These are phyloP conservation scores for Odiellus spinosus DNA, from an alignment of 2,888 invertebrate genomes.

Conservation along the genomic window DNA sequence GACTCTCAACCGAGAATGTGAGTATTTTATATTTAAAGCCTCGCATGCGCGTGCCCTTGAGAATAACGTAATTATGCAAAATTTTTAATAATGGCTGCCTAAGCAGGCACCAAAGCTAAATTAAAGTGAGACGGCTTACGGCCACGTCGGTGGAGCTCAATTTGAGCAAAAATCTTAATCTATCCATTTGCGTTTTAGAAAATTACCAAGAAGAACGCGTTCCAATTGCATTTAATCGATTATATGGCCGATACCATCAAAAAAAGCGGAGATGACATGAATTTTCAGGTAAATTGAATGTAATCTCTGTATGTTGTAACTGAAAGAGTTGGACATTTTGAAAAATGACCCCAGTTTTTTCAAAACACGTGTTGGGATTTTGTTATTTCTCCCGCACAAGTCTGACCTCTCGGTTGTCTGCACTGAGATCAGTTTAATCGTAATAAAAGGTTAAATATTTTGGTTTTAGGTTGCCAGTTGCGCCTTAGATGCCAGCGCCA, in stretches of 20 bases:
- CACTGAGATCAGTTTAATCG: too few species aligned
- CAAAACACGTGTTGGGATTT: too few species aligned
- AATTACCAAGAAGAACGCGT: constrained; percentile 75
- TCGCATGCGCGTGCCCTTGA: neutral
- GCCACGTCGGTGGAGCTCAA: neutral
- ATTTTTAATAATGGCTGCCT: too few species aligned
- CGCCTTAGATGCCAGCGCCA: constrained; percentile 69
- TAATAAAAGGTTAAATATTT: too few species aligned
- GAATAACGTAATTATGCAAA: too few species aligned
- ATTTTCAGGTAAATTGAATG: constrained; percentile 24
- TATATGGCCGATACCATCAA: constrained; percentile 55
- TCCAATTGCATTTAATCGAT: constrained; percentile 70
- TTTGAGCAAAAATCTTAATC: neutral
- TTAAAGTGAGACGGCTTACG: neutral
- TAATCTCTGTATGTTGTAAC: too few species aligned
- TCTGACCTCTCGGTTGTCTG: too few species aligned
- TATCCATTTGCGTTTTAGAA: constrained; percentile 35
- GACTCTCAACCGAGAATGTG: constrained; percentile 54
- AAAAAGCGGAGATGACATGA: constrained; percentile 50
- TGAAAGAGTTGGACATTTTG: too few species aligned
- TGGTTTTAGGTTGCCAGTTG: constrained; percentile 53
- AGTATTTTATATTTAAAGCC: neutral
- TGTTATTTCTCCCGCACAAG: too few species aligned
- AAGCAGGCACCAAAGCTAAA: neutral
- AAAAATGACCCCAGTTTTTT: too few species aligned